Evolutionary conservation across 2,888 invertebrate genomes (phyloP).

Genomic region (Sericinus montela): DNA sequence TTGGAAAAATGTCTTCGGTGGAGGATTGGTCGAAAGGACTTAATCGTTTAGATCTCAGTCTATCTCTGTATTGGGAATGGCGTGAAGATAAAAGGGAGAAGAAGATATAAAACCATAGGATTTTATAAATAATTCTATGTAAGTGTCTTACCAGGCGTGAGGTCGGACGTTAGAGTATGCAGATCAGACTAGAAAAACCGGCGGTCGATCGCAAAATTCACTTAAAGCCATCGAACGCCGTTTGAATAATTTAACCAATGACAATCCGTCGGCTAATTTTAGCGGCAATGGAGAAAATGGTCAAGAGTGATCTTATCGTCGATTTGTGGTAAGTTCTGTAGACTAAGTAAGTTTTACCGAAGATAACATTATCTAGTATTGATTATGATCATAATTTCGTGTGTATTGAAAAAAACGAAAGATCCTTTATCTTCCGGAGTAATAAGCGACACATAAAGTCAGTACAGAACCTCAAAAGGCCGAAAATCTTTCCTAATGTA

Average conservation of each 20-base stretch:
- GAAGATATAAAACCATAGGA: neutral
- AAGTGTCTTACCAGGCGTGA: conserved; percentile 3
- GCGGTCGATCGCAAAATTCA: conserved; percentile 71
- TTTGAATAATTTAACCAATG: conserved; percentile 75
- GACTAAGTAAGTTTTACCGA: neutral
- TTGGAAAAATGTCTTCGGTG: too few relatives aligned
- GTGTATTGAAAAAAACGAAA: too few relatives aligned
- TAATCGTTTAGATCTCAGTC: too few relatives aligned
- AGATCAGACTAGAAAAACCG: conserved; percentile 40
- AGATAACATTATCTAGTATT: too few relatives aligned
- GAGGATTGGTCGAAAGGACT: too few relatives aligned
- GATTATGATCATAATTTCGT: too few relatives aligned
- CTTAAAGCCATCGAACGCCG: conserved; percentile 69
- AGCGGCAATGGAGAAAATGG: conserved; percentile 54
- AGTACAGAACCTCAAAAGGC: too few relatives aligned
- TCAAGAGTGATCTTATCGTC: conserved; percentile 25
- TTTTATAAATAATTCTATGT: neutral
- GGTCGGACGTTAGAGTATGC: conserved; percentile 25
- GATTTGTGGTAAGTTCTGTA: conserved; percentile 19
- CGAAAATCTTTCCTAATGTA: too few relatives aligned
- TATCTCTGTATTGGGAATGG: too few relatives aligned
- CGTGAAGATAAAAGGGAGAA: too few relatives aligned
- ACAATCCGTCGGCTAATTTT: conserved; percentile 73
- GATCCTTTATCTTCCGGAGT: too few relatives aligned
- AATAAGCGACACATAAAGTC: too few relatives aligned